Base-by-base conservation (phyloP, 2,113 vertebrate genomes). In the Lepus timidus region DNA sequence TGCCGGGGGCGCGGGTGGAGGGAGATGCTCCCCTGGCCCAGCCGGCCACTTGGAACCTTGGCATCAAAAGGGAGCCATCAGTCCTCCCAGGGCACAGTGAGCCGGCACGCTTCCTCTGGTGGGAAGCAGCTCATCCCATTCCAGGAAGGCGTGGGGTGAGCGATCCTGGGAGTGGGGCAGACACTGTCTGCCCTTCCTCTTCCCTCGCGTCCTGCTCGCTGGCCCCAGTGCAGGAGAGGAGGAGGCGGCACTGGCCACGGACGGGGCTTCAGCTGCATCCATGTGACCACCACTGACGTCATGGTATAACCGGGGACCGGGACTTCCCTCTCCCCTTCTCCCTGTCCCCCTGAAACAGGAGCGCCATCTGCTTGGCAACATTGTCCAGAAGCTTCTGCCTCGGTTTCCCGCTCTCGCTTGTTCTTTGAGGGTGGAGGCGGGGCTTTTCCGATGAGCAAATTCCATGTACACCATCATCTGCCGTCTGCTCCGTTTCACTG, bases 111-210 rank as follows among this genome's bases (percentile, higher is more conserved):
- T 61, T 94, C 88, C 49, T 86, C 84, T 88, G 93, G 88, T 67
- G 89, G 95, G 84, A 95, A 93, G 58, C 83, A 0, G 12, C 79
- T 94, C 25, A 19, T 31, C 39, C 11, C 16, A 2, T 93, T 96
- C 87, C 68, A 79, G 91, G 95, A 94, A 97, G 80, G 71, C 36
- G 51, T 22, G 65, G 87, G 27, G 20, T 20, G 44, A 39, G 78
- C 16, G 51, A 13, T 88, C 49, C 27, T 14, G 23, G 91, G 80
- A 58, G 71, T 3, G 33, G 0, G 55, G 29, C 73, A 78, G 67
- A 51, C 83, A 11, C 16, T 29, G 44, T 75, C 79, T 70, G 58
- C 16, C 9, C 20, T 0, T 1, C 51, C 16, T 49, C 36, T 71
- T 73, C 31, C 25, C 39, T 33, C 2, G 14, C 4, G 4, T 55